Evolutionary conservation across 2,113 vertebrate genomes (phyloP).

Genomic region (Hemiscyllium ocellatum): DNA sequence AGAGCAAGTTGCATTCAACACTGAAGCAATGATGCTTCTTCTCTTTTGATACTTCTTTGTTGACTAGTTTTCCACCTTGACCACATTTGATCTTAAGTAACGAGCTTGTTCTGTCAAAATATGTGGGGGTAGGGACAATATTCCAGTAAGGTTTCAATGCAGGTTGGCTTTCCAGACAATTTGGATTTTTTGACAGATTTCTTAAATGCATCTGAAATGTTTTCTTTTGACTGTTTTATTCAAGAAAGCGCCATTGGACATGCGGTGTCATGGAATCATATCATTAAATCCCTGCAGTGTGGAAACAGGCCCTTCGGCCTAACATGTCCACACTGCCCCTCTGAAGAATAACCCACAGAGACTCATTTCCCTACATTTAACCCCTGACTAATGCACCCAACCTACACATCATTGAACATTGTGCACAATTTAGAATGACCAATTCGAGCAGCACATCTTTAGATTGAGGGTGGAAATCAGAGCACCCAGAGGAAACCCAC

Average conservation of each 20-base stretch:
- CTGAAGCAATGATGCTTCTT: neutral
- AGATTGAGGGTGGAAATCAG: too few species aligned
- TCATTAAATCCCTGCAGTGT: too few species aligned
- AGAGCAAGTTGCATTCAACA: neutral
- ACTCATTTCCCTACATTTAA: too few species aligned
- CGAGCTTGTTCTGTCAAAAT: neutral
- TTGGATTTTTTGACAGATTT: neutral
- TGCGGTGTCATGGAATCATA: neutral
- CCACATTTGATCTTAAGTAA: neutral
- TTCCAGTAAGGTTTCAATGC: neutral
- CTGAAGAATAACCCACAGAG: too few species aligned
- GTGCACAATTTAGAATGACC: too few species aligned
- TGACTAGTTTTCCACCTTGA: neutral
- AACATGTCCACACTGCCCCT: too few species aligned
- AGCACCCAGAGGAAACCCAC: too few species aligned
- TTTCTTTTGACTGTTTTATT: neutral
- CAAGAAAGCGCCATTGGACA: neutral
- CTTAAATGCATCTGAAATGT: neutral
- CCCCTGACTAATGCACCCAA: too few species aligned
- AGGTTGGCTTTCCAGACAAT: neutral
- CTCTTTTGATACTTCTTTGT: neutral
- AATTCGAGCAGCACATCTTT: too few species aligned
- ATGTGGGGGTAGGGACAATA: neutral
- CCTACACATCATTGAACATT: too few species aligned
- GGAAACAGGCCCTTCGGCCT: too few species aligned